These are phyloP conservation scores for Xenotilapia longispinis DNA, from an alignment of 2,113 vertebrate genomes.

Conservation along the genomic window DNA sequence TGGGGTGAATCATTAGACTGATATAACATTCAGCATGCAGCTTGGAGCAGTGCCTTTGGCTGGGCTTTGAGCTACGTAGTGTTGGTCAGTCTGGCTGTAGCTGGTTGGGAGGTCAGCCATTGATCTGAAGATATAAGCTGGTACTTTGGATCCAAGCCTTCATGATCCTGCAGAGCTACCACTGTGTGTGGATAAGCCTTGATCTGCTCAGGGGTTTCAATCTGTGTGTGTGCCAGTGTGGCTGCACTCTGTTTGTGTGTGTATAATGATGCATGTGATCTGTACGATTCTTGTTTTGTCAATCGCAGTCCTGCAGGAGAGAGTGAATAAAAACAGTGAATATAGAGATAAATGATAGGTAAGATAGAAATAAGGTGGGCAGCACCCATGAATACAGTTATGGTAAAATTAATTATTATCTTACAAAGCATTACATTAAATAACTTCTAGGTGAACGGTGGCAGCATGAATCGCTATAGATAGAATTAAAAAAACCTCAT, in stretches of 20 bases:
- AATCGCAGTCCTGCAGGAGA: neutral
- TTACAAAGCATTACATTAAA: neutral
- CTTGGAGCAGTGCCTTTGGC: conserved; percentile 43
- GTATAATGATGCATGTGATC: neutral
- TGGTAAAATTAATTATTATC: neutral
- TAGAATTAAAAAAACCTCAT: no score
- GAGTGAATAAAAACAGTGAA: neutral
- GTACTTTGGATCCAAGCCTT: conserved; percentile 58
- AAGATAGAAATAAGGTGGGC: neutral
- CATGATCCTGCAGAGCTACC: conserved; percentile 45
- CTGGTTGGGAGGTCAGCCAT: conserved; percentile 57
- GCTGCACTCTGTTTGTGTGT: neutral
- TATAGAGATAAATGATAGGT: neutral
- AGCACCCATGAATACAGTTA: neutral
- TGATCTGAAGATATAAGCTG: conserved; percentile 66
- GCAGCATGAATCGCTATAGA: neutral
- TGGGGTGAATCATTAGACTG: conserved; percentile 45
- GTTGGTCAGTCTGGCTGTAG: conserved; percentile 38
- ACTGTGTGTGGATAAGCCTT: conserved; percentile 63
- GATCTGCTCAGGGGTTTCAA: conserved; percentile 45
- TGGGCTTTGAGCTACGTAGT: conserved; percentile 26
- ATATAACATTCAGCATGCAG: conserved; percentile 37
- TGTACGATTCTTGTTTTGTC: neutral
- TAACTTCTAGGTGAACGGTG: neutral
- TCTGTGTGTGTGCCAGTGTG: conserved; percentile 1